Evolutionary conservation across 2,888 invertebrate genomes (phyloP).

Genomic region (Dione juno): DNA sequence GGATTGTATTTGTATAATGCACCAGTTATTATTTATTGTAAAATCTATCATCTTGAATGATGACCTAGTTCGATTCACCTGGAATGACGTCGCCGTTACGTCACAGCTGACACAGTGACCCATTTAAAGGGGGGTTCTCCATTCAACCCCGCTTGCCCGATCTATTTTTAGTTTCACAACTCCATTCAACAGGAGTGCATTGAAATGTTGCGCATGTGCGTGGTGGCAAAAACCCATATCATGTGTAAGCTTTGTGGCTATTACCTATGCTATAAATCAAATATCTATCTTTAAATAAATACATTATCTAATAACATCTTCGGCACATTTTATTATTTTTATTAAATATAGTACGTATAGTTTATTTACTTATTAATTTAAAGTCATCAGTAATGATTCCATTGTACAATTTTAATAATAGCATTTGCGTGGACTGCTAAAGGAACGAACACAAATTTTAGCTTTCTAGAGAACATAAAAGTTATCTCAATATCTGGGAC

Average conservation of each 20-base stretch:
- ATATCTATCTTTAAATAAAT: neutral
- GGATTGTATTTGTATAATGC: no score
- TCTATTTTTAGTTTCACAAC: conserved; percentile 73
- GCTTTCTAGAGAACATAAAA: no score
- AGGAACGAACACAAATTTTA: no score
- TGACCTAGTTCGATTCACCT: conserved; percentile 66
- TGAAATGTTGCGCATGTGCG: conserved; percentile 36
- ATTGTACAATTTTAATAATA: no score
- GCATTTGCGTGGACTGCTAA: no score
- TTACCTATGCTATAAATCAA: neutral
- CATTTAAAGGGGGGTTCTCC: conserved; percentile 62
- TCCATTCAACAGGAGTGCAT: conserved; percentile 70
- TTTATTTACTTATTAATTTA: no score
- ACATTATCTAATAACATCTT: no score
- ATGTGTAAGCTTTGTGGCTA: neutral
- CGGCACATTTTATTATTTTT: no score
- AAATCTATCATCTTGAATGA: conserved; percentile 28
- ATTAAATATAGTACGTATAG: no score
- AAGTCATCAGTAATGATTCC: no score
- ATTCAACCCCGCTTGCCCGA: conserved; percentile 70
- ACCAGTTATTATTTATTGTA: neutral
- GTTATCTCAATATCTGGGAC: no score
- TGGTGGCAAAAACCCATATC: neutral
- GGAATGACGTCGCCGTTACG: conserved; percentile 75
- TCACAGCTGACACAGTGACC: conserved; percentile 75